Conservation (phyloP, 2,888 invertebrate genomes). For the Thymelicus acteon region DNA sequence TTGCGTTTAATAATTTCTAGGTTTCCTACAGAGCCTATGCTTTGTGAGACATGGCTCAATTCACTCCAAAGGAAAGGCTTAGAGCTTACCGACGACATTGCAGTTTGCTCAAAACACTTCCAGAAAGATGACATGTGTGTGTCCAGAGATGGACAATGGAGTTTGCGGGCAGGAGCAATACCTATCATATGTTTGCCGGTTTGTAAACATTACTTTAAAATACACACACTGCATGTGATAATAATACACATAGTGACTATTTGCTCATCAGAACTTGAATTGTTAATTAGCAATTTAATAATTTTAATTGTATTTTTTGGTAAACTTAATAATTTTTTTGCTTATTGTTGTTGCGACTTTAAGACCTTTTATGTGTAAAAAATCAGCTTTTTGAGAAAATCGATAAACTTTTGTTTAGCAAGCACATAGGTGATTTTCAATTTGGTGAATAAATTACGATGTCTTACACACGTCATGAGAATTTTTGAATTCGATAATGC, state of each 20-base stretch:
- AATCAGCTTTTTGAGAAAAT: too few species aligned
- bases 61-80: background rate
- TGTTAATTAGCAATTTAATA: too few species aligned
- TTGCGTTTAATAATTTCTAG: background rate
- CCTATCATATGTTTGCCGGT: background rate
- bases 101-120: conserved; percentile 1
- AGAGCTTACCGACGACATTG: background rate
- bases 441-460: too few species aligned
- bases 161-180: background rate
- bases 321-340: too few species aligned
- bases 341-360: too few species aligned
- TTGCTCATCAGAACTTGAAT: too few species aligned
- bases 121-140: background rate
- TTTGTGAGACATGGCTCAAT: conserved; percentile 3
- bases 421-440: too few species aligned
- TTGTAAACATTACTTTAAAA: background rate
- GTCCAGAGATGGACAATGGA: background rate
- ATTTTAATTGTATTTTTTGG: too few species aligned
- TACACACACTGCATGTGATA: background rate
- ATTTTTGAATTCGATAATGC: too few species aligned
- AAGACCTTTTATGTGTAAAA: too few species aligned
- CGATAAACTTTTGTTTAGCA: too few species aligned
- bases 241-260: background rate
- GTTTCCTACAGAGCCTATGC: background rate
- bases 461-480: too few species aligned